A percentile compares a stretch with the other conserved stretches of the same genome.
Conservation (phyloP, 2,113 vertebrate species). For the Hippocampus abdominalis region DNA sequence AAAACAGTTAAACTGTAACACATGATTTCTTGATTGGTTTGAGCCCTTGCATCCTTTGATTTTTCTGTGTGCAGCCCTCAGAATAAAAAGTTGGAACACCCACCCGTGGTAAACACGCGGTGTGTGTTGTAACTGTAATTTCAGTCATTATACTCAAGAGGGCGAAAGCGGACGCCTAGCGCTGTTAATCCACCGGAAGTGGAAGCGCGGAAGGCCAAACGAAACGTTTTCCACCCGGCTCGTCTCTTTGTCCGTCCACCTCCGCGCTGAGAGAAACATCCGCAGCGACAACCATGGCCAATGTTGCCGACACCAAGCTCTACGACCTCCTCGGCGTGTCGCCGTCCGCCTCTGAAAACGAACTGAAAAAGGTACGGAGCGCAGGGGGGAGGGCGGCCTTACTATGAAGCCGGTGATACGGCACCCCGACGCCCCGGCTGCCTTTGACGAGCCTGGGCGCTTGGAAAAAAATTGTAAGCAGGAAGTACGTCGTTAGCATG, state of each 20-base stretch:
- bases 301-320: conserved; percentile 86
- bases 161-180: conserved; percentile 27
- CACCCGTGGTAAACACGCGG: no score
- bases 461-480: conserved; percentile 12
- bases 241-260: conserved; percentile 60
- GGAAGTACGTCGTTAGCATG: conserved; percentile 51
- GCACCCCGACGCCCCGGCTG: neutral
- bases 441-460: neutral
- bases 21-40: no score
- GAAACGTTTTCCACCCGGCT: conserved; percentile 55
- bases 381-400: neutral
- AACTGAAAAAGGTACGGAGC: conserved; percentile 86
- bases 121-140: neutral
- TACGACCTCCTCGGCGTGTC: conserved; percentile 92
- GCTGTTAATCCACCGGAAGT: conserved; percentile 31
- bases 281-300: conserved; percentile 78
- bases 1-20: no score
- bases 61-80: no score
- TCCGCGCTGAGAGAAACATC: conserved; percentile 42
- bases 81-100: no score
- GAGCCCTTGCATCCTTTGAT: no score
- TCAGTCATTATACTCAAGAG: conserved; percentile 6
- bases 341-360: conserved; percentile 84
- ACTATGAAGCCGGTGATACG: neutral
- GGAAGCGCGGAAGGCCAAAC: conserved; percentile 19